A percentile compares a stretch with the other conserved stretches of the same genome.
Evolutionary conservation across 2,797 vertebrate species (phyloP).

Genomic region (Gila robusta): DNA sequence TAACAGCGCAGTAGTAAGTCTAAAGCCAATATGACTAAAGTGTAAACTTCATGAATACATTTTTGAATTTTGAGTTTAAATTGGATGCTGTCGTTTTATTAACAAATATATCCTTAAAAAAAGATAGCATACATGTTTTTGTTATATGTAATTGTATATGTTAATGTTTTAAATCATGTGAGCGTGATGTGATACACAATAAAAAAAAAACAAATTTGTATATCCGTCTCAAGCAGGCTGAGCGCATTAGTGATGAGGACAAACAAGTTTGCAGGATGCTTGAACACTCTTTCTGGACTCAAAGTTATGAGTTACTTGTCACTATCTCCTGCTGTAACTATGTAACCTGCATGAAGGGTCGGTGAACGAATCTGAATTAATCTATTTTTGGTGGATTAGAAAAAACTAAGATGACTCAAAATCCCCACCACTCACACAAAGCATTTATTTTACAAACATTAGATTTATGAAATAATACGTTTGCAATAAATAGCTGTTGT

Average conservation of each 20-base stretch:
- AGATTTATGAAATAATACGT: background rate
- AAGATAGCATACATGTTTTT: background rate
- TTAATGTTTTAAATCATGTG: background rate
- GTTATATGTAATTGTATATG: background rate
- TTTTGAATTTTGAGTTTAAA: background rate
- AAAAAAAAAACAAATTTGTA: background rate
- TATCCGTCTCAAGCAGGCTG: background rate
- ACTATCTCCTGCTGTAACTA: background rate
- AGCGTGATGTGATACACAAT: background rate
- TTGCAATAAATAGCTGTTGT: background rate
- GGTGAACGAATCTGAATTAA: background rate
- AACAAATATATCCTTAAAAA: too few relatives aligned
- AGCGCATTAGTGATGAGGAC: background rate
- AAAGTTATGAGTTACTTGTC: background rate
- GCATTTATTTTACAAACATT: background rate
- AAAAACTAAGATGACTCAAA: background rate
- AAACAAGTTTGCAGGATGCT: background rate
- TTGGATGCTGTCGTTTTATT: background rate
- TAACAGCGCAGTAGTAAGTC: background rate
- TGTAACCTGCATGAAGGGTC: background rate
- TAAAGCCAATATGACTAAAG: background rate
- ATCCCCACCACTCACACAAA: background rate
- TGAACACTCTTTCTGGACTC: background rate
- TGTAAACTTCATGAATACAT: background rate
- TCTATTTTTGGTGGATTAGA: background rate